Evolutionary conservation across 2,888 invertebrate genomes (phyloP), one percentile per base, ranked within the genome.

Genomic region (Rapana venosa): DNA sequence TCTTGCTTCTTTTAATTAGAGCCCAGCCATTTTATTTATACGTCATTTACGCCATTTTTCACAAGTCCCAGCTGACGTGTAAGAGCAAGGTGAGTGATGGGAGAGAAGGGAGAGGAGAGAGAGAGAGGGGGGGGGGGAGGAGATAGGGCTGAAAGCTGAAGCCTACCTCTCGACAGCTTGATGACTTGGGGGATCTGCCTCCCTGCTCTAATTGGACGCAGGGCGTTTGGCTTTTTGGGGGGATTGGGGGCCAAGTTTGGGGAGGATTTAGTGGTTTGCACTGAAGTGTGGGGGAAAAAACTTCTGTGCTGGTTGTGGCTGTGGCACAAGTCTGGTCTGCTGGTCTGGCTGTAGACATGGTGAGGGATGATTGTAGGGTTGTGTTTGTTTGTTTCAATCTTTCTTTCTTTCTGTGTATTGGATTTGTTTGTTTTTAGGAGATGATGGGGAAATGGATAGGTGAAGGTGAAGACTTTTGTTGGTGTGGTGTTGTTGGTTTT

Each of bases 1-100:
- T n/a, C n/a, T n/a, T 22, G 58, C 32, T 88, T 79, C 88, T 79
- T 88, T 88, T 88, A 88, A 88, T 88, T 88, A 88, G 88, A 88
- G 81, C n/a, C 30, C 79, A 56, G 81, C 88, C 88, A 88, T 88
- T 88, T 88, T 88, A 88, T 88, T 88, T 88, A 88, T 88, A 88
- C 88, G 88, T 88, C 88, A 88, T 88, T 79, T 81, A 81, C 81
- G 88, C 88, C 88, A 88, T 88, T 81, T 79, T 61, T 58, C 81
- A 81, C 88, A 88, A 81, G 88, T 88, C 61, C 30, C 58, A 26
- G 8, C 56, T n/a, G 81, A 30, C 79, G 79, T n/a, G 35, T 81
- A 26, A 17, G 88, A 81, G 81, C 79, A 17, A 32, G 61, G 87
- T 66, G 66, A 35, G 58, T 70, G 74, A 74, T 36, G 61, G 70